These are phyloP conservation scores for Pangasianodon hypophthalmus DNA, from an alignment of 2,113 vertebrate genomes.

Conservation along the genomic window DNA sequence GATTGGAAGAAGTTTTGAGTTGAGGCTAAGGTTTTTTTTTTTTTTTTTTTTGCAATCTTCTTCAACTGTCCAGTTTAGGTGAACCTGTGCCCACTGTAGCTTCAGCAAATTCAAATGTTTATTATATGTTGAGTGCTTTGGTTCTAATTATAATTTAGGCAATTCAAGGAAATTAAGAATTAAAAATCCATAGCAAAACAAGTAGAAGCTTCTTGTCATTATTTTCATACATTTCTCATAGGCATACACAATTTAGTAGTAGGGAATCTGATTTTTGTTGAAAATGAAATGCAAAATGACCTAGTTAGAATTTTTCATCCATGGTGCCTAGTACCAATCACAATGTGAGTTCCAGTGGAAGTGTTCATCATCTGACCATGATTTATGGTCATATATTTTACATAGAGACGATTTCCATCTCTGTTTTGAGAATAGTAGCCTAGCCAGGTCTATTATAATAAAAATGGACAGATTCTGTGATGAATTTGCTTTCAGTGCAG, in stretches of 20 bases:
- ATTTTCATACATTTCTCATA: neutral
- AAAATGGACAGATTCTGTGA: too few species aligned
- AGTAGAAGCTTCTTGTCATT: neutral
- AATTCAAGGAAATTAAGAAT: neutral
- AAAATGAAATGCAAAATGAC: neutral
- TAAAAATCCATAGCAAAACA: neutral
- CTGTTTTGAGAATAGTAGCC: too few species aligned
- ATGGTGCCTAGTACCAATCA: neutral
- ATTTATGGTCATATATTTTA: too few species aligned
- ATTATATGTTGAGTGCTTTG: neutral
- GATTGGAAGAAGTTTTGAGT: too few species aligned
- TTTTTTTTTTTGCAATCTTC: too few species aligned
- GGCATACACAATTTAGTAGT: neutral
- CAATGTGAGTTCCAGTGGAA: neutral
- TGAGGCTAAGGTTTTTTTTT: too few species aligned
- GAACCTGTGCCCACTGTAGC: neutral
- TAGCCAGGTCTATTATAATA: too few species aligned
- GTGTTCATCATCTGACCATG: neutral
- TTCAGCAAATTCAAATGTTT: neutral
- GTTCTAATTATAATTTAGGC: neutral
- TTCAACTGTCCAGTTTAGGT: too few species aligned
- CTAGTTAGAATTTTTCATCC: neutral
- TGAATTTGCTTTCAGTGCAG: too few species aligned
- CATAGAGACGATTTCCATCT: too few species aligned
- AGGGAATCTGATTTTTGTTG: neutral